Conservation (phyloP, 2,888 invertebrate species). For the Gastrophysa polygoni region DNA sequence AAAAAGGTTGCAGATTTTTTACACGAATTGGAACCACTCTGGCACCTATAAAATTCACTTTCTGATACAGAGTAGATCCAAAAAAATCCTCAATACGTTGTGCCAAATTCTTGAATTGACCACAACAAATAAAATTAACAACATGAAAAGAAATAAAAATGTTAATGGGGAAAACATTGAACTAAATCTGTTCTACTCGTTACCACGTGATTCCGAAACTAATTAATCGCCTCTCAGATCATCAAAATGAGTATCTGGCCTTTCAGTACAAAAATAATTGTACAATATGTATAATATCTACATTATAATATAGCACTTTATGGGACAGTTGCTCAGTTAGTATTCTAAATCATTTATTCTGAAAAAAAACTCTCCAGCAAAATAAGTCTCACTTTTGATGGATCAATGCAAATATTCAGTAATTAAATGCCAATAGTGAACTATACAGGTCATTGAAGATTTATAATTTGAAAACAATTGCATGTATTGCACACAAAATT, state of each 20-base stretch:
- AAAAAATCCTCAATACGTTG: conserved; percentile 3
- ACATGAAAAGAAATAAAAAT: conserved; percentile 30
- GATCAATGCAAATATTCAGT: too few relatives aligned
- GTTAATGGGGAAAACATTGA: conserved; percentile 39
- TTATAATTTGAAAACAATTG: too few relatives aligned
- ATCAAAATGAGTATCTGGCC: conserved; percentile 5
- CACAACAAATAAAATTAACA: conserved; percentile 49
- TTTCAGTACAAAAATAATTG: conserved; percentile 19
- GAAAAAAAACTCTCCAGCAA: background rate
- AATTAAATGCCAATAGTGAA: too few relatives aligned
- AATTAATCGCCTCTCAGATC: conserved; percentile 20
- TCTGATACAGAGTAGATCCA: background rate
- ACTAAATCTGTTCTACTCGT: conserved; percentile 40
- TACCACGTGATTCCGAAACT: conserved; percentile 46
- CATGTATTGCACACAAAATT: too few relatives aligned
- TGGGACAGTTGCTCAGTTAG: background rate
- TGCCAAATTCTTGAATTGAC: conserved; percentile 16
- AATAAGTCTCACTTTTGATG: too few relatives aligned
- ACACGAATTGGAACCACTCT: background rate
- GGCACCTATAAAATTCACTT: background rate
- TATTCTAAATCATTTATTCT: background rate
- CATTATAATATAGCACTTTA: conserved; percentile 14
- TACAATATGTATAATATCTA: conserved; percentile 18
- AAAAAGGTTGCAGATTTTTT: background rate
- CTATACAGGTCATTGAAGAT: too few relatives aligned